Conservation (phyloP, 2,888 invertebrate species). For the Criorhina ranunculi region DNA sequence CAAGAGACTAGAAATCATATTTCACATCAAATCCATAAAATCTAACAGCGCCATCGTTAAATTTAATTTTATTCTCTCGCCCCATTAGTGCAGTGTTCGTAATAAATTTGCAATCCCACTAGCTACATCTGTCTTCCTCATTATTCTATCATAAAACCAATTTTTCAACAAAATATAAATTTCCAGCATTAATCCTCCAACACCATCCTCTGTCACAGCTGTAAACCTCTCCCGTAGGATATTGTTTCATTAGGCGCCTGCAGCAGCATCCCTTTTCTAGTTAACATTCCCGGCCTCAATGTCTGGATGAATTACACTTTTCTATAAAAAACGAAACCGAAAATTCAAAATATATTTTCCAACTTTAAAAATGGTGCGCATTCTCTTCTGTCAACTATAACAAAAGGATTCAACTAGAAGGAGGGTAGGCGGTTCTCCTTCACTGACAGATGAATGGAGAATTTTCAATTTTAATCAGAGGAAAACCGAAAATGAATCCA, state of each 20-base stretch:
- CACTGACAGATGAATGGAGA: slow-evolving; percentile 39
- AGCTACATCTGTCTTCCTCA: not conserved
- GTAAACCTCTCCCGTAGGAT: slow-evolving; percentile 12
- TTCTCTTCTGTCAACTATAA: slow-evolving; percentile 13
- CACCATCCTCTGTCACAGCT: slow-evolving; percentile 12
- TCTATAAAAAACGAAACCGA: slow-evolving; percentile 42
- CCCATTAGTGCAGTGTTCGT: not conserved
- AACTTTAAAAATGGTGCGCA: not conserved
- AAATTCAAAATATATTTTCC: not conserved
- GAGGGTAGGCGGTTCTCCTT: not conserved
- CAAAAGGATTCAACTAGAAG: slow-evolving; percentile 29
- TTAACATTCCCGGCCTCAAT: slow-evolving; percentile 10
- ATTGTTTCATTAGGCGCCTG: slow-evolving; percentile 49
- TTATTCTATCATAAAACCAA: not conserved
- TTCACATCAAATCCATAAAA: slow-evolving; percentile 19
- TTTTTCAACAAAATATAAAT: slow-evolving; percentile 26
- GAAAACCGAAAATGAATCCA: slow-evolving; percentile 55
- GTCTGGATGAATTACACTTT: slow-evolving; percentile 54
- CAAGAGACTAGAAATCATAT: slow-evolving; percentile 1
- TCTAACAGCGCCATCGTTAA: slow-evolving; percentile 18
- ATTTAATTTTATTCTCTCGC: slow-evolving; percentile 30
- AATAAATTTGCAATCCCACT: slow-evolving; percentile 36
- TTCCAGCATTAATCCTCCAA: slow-evolving; percentile 34
- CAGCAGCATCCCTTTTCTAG: not conserved
- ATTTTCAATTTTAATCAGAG: slow-evolving; percentile 70